Base-by-base conservation (phyloP, 2,113 vertebrate species). In the Gymnorhina tibicen region DNA sequence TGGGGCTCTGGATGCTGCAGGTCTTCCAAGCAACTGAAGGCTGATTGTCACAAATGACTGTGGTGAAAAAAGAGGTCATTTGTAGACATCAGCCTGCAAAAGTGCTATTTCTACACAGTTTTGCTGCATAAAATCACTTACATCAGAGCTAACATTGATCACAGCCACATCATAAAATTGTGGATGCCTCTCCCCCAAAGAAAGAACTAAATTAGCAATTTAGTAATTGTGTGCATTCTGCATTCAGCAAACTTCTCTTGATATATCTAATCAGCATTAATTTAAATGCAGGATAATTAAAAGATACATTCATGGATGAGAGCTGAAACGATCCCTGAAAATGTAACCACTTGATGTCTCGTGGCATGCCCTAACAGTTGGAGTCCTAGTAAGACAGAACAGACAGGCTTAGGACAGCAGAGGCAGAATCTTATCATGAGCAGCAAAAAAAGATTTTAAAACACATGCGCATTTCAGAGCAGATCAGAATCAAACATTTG, bases 241-340 rank as follows among this genome's bases (percentile, higher is more conserved):
- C 80, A 90, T 60, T 62, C 69, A 44, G 59, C 49, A 91, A 60
- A 44, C 52, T 76, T 85, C 63, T 77, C 76, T 72, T 77, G 49
- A 72, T 26, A 42, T 13, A 86, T 10, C 73, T 89, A 75, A 96
- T 93, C 72, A 95, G 80, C 79, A 70, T 33, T 77, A 55, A 87
- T 95, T 96, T 89, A 91, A 94, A 88, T 64, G 83, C 56, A 78
- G 41, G 44, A 13, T 86, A 92, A 96, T 94, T 87, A 94, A 89
- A 33, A 85, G 79, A 88, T 41, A 77, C n/a, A 53, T n/a, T 93
- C 79, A 74, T 6, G 42, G 67, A 46, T 1, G 7, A 81, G 56
- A 76, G 78, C 46, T 86, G 60, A 89, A 87, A 76, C 2, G 15
- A 82, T 49, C 76, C 32, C 35, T 73, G 62, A 80, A 83, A 81